A percentile compares a stretch with the other conserved stretches of the same genome.
phyloP scores from a whole-genome alignment of 2,113 vertebrate species.

The Cavia aperea region DNA sequence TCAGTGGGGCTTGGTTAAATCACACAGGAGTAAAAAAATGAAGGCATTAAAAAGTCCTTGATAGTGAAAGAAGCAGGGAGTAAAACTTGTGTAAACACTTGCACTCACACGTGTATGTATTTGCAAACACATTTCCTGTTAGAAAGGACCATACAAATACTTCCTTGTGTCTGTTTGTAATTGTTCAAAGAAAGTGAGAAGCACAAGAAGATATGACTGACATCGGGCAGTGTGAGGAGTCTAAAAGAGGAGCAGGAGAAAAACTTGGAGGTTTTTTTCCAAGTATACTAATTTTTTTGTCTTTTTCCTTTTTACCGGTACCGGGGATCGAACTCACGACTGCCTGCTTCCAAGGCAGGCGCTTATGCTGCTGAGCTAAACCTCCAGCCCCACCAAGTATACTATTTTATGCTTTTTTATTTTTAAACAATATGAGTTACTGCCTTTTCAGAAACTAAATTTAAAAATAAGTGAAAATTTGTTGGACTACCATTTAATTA shows the following conservation, averaged over 20 bases:
- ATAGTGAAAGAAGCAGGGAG: neutral
- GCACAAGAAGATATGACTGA: rapidly evolving
- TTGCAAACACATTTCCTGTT: too few relatives aligned
- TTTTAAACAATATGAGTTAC: neutral
- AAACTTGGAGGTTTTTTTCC: neutral
- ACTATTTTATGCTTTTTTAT: rapidly evolving
- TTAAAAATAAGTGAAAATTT: neutral
- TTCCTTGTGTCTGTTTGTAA: neutral
- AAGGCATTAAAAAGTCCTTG: too few relatives aligned
- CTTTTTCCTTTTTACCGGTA: too few relatives aligned
- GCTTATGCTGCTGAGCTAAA: too few relatives aligned
- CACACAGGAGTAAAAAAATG: neutral
- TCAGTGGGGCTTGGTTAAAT: rapidly evolving
- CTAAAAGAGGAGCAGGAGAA: rapidly evolving
- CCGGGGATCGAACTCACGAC: too few relatives aligned
- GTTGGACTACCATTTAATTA: rapidly evolving
- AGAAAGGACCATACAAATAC: rapidly evolving
- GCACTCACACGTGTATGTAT: neutral
- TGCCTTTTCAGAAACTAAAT: neutral
- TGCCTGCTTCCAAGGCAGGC: too few relatives aligned
- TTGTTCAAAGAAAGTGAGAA: too few relatives aligned
- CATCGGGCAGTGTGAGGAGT: rapidly evolving
- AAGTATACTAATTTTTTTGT: too few relatives aligned
- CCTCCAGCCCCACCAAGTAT: too few relatives aligned
- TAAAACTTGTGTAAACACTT: rapidly evolving